phyloP scores from a whole-genome alignment of 2,888 invertebrate genomes.

The Lochmaea capreae region DNA sequence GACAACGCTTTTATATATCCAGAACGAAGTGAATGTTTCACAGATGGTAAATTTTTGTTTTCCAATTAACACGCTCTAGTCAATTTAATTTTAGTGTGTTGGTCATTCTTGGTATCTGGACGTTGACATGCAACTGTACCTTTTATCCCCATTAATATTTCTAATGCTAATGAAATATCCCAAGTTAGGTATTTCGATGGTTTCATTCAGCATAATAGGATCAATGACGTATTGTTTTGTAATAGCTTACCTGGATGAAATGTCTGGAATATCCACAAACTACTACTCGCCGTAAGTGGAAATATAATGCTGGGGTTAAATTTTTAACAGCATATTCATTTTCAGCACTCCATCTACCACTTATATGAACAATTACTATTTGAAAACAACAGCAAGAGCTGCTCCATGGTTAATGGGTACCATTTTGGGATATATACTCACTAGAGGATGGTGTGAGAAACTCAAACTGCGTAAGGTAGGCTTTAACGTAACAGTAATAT shows the following conservation, averaged over 20 bases:
- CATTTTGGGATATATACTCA: conserved; percentile 22
- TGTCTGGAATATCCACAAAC: conserved; percentile 49
- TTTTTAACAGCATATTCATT: not conserved
- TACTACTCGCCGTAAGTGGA: conserved; percentile 40
- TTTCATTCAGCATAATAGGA: conserved; percentile 42
- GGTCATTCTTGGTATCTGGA: conserved; percentile 72
- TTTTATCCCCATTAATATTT: conserved; percentile 67
- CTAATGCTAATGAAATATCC: conserved; percentile 66
- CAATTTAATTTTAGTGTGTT: conserved; percentile 62
- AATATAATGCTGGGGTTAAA: not conserved
- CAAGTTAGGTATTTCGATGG: conserved; percentile 41
- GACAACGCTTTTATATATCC: conserved; percentile 54
- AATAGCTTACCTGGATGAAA: conserved; percentile 46
- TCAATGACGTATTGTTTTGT: conserved; percentile 48
- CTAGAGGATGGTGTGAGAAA: not conserved
- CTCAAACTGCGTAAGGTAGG: conserved; percentile 6
- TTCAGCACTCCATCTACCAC: conserved; percentile 11
- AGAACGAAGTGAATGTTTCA: conserved; percentile 52
- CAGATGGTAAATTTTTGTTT: conserved; percentile 24
- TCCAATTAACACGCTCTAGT: no score
- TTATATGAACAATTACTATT: conserved; percentile 23
- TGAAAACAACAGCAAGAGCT: conserved; percentile 22
- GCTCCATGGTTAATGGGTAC: conserved; percentile 24
- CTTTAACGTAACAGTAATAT: not conserved
- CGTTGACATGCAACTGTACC: conserved; percentile 71